phyloP scores from a whole-genome alignment of 2,888 invertebrate genomes.

The Elysia crispata region DNA sequence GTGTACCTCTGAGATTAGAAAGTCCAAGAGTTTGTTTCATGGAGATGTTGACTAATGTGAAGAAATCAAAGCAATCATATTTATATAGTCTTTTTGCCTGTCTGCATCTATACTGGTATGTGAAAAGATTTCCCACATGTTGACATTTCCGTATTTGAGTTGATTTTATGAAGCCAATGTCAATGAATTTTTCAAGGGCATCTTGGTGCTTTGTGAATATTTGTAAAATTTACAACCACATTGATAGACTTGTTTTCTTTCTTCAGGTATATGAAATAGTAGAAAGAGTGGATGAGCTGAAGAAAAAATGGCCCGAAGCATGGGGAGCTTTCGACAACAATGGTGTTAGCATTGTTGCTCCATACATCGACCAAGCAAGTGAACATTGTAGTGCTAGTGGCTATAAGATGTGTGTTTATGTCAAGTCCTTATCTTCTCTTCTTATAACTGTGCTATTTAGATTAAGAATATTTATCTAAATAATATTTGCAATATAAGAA shows the following conservation, averaged over 20 bases:
- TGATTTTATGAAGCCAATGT: too few species aligned
- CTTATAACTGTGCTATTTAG: neutral
- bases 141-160: too few species aligned
- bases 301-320: constrained; percentile 85
- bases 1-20: too few species aligned
- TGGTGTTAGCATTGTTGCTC: constrained; percentile 90
- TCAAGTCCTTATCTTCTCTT: too few species aligned
- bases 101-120: too few species aligned
- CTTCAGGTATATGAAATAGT: constrained; percentile 85
- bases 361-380: constrained; percentile 87
- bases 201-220: neutral
- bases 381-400: too few species aligned
- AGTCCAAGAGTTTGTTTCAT: too few species aligned
- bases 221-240: neutral
- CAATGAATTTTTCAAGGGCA: neutral
- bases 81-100: too few species aligned
- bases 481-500: neutral
- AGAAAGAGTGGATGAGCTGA: constrained; percentile 85
- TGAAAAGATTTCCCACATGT: too few species aligned
- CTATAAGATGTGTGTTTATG: too few species aligned
- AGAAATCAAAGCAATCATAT: too few species aligned
- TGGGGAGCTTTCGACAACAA: constrained; percentile 85
- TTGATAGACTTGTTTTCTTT: neutral
- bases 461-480: constrained; percentile 1
- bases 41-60: too few species aligned